These are phyloP conservation scores for Biston betularia DNA, from an alignment of 2,888 invertebrate genomes.

Conservation along the genomic window DNA sequence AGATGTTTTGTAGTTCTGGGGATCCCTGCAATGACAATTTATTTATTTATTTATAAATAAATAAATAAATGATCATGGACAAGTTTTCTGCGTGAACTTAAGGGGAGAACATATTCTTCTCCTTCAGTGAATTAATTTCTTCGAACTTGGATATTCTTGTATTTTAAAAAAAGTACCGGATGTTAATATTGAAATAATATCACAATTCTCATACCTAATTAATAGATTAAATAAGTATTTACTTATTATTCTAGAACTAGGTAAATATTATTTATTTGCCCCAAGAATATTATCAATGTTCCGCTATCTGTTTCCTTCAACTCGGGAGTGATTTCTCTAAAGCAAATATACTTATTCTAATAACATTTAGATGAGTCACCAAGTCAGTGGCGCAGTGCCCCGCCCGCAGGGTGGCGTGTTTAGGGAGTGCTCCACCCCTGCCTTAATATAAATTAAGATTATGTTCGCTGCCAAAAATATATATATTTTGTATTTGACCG, in stretches of 20 bases:
- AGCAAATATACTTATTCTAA: conserved; percentile 44
- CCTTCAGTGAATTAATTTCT: no score
- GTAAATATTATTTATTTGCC: neutral
- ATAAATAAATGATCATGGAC: no score
- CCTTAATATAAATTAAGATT: conserved; percentile 40
- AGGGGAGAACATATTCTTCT: no score
- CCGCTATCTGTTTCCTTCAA: neutral
- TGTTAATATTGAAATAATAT: no score
- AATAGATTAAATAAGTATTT: no score
- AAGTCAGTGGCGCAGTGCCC: conserved; percentile 37
- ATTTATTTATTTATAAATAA: no score
- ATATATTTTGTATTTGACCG: conserved; percentile 1
- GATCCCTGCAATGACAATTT: no score
- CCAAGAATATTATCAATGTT: neutral
- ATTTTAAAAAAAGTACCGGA: no score
- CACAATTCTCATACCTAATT: no score
- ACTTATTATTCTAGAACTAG: neutral
- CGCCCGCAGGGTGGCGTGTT: conserved; percentile 28
- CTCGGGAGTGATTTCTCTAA: conserved; percentile 50
- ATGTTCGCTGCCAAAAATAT: conserved; percentile 11
- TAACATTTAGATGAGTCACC: conserved; percentile 61
- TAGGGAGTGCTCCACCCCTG: conserved; percentile 49
- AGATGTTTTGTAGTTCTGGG: no score
- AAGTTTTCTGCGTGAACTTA: no score
- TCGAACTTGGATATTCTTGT: no score